Evolutionary conservation across 2,113 vertebrate genomes (phyloP).

Genomic region (Anarhynchus alexandrinus): DNA sequence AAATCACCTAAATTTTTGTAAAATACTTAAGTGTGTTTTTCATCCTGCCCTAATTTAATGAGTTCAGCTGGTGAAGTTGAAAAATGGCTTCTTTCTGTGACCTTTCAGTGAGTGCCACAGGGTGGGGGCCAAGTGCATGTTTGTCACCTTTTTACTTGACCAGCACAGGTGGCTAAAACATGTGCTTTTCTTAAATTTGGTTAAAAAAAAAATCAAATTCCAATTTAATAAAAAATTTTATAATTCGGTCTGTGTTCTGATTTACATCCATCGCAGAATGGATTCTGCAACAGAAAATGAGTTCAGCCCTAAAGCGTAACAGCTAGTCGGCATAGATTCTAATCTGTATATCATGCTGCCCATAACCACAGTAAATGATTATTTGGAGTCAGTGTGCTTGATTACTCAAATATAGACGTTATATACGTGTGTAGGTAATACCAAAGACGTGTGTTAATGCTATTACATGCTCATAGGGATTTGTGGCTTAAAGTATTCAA

Average conservation of each 20-base stretch:
- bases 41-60: background rate
- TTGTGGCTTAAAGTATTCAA: background rate
- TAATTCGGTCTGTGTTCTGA: background rate
- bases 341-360: background rate
- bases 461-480: background rate
- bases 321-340: background rate
- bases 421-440: background rate
- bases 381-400: background rate
- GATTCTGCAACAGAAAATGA: background rate
- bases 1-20: background rate
- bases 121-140: background rate
- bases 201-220: background rate
- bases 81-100: background rate
- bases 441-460: background rate
- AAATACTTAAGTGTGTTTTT: background rate
- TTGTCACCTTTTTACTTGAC: background rate
- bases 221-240: background rate
- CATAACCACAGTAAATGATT: background rate
- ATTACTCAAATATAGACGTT: background rate
- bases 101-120: slow-evolving; percentile 10
- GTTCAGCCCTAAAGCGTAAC: background rate
- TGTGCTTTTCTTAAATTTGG: background rate
- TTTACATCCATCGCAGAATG: background rate
- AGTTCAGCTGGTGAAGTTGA: background rate
- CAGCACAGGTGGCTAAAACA: background rate